phyloP scores from a whole-genome alignment of 2,797 vertebrate genomes.

The Clarias laeviceps region DNA sequence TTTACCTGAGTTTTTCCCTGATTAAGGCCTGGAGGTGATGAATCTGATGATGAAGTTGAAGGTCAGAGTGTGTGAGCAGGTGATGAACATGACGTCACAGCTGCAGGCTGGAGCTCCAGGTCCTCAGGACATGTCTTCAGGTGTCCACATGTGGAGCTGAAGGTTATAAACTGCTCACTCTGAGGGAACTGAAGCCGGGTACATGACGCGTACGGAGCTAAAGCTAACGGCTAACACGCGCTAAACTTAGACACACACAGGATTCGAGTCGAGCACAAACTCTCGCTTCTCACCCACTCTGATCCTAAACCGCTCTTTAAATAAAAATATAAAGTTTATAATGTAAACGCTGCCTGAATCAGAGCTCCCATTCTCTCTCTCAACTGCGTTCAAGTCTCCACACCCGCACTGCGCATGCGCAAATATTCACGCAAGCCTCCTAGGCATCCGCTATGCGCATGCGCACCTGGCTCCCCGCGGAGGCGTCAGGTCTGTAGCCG shows the following conservation, averaged over 20 bases:
- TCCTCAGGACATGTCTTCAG: background rate
- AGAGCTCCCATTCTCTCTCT: background rate
- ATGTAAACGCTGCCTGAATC: background rate
- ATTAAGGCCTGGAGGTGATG: constrained; percentile 42
- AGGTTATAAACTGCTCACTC: background rate
- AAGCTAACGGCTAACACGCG: background rate
- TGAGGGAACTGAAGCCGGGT: background rate
- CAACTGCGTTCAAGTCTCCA: background rate
- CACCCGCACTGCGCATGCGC: background rate
- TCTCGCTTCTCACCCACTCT: background rate
- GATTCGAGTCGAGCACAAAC: background rate
- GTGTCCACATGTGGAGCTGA: background rate
- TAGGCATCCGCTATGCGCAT: background rate
- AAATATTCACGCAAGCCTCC: background rate
- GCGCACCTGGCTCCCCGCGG: background rate
- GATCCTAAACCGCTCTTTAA: background rate
- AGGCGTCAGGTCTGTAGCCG: background rate
- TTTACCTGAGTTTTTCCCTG: constrained; percentile 40
- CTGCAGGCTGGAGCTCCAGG: background rate
- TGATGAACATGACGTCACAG: constrained; percentile 34
- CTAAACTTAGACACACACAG: background rate
- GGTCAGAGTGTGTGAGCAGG: background rate
- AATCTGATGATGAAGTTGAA: background rate
- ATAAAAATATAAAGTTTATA: too few species aligned
- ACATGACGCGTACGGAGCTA: background rate